Conservation (phyloP, 2,113 vertebrate species). For the Xenopus borealis region DNA sequence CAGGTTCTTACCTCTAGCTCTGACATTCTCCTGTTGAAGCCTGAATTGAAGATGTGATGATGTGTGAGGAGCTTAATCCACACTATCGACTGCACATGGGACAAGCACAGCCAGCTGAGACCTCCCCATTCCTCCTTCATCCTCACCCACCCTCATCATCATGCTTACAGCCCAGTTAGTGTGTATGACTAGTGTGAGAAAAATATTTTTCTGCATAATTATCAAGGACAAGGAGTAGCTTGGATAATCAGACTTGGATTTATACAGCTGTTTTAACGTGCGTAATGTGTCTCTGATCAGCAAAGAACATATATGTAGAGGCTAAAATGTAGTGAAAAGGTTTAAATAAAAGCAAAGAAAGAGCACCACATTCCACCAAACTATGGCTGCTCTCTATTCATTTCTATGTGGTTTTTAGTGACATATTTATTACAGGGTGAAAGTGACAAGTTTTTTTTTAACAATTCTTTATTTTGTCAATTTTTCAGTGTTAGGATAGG, state of each 20-base stretch:
- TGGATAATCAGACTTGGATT: not conserved
- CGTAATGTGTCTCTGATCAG: too few relatives aligned
- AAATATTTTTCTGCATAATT: not conserved
- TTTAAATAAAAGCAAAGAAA: too few relatives aligned
- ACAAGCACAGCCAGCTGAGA: conserved; percentile 19
- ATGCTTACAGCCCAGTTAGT: conserved; percentile 1
- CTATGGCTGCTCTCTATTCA: too few relatives aligned
- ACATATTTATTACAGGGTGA: too few relatives aligned
- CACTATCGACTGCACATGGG: conserved; percentile 14
- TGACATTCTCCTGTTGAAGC: conserved; percentile 20
- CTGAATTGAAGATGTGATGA: conserved; percentile 1
- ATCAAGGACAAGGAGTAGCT: conserved; percentile 8
- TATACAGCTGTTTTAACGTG: too few relatives aligned
- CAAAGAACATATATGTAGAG: too few relatives aligned
- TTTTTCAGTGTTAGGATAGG: too few relatives aligned
- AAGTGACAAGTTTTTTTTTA: too few relatives aligned
- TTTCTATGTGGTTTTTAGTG: too few relatives aligned
- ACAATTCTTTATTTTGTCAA: too few relatives aligned
- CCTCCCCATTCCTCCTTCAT: conserved; percentile 10
- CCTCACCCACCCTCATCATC: not conserved
- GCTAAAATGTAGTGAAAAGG: too few relatives aligned
- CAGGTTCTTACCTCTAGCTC: conserved; percentile 35
- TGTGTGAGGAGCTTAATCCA: not conserved
- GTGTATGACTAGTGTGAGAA: conserved; percentile 15
- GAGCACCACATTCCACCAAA: too few relatives aligned